Evolutionary conservation across 2,888 invertebrate species (phyloP).

Genomic region (Protodeltote pygarga): DNA sequence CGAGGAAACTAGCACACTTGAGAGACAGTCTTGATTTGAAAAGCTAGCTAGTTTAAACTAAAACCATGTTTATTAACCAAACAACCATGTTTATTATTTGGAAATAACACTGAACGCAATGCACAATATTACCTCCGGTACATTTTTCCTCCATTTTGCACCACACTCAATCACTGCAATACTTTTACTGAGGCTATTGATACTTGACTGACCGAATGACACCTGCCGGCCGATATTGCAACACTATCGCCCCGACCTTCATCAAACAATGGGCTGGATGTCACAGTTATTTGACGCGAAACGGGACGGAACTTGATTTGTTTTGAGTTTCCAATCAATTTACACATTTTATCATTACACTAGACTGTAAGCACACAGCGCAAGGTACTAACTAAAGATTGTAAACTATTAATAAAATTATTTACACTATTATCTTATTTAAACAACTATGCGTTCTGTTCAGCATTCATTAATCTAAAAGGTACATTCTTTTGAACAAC

Average conservation of each 20-base stretch:
- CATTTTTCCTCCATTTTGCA: slow-evolving; percentile 41
- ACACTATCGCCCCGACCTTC: slow-evolving; percentile 32
- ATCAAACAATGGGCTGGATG: slow-evolving; percentile 22
- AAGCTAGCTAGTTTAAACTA: too few species aligned
- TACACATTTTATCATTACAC: neutral
- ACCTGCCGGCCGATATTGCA: slow-evolving; percentile 1
- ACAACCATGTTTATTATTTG: neutral
- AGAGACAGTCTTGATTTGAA: too few species aligned
- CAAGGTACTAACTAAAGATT: too few species aligned
- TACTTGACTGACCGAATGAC: neutral
- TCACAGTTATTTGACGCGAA: slow-evolving; percentile 30
- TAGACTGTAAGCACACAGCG: too few species aligned
- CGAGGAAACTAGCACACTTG: too few species aligned
- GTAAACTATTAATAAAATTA: too few species aligned
- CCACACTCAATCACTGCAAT: slow-evolving; percentile 24
- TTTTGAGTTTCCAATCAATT: neutral
- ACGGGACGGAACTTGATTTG: slow-evolving; percentile 18
- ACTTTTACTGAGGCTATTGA: slow-evolving; percentile 14
- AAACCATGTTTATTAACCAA: neutral
- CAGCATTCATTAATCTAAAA: too few species aligned
- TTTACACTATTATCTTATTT: too few species aligned
- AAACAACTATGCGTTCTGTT: too few species aligned
- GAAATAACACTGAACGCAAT: slow-evolving; percentile 3
- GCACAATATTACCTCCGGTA: slow-evolving; percentile 19
- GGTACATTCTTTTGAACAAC: too few species aligned